These are phyloP conservation scores for Mastacembelus armatus DNA, from an alignment of 2,797 vertebrate species.

Conservation along the genomic window DNA sequence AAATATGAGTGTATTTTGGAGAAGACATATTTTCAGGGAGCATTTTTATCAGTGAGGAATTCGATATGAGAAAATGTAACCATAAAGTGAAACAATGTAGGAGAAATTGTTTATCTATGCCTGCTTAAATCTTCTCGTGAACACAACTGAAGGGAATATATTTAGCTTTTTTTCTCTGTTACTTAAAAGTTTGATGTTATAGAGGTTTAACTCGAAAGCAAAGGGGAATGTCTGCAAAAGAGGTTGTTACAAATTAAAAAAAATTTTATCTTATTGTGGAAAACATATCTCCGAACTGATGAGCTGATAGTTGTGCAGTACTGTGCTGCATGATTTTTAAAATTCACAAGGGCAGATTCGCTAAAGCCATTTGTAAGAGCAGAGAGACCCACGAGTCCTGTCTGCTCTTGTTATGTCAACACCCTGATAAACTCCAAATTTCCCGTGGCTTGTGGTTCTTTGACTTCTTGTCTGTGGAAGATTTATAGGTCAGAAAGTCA, in stretches of 20 bases:
- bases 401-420: slow-evolving; percentile 52
- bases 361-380: slow-evolving; percentile 51
- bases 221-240: background rate
- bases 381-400: slow-evolving; percentile 31
- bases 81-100: slow-evolving; percentile 79
- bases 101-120: slow-evolving; percentile 78
- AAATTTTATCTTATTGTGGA: slow-evolving; percentile 4
- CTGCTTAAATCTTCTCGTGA: slow-evolving; percentile 71
- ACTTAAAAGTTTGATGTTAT: slow-evolving; percentile 27
- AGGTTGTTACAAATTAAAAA: background rate
- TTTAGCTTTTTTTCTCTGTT: slow-evolving; percentile 46
- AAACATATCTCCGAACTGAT: slow-evolving; percentile 18
- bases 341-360: slow-evolving; percentile 55
- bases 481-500: slow-evolving; percentile 73
- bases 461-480: slow-evolving; percentile 55
- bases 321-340: slow-evolving; percentile 23
- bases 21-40: slow-evolving; percentile 77
- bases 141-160: slow-evolving; percentile 34
- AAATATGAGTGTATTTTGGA: slow-evolving; percentile 80
- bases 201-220: slow-evolving; percentile 2
- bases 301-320: slow-evolving; percentile 22
- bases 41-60: slow-evolving; percentile 77
- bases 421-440: slow-evolving; percentile 44
- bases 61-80: slow-evolving; percentile 79
- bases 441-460: slow-evolving; percentile 52